Base-by-base conservation (phyloP, 2,113 vertebrate species). In the Centrocercus urophasianus region DNA sequence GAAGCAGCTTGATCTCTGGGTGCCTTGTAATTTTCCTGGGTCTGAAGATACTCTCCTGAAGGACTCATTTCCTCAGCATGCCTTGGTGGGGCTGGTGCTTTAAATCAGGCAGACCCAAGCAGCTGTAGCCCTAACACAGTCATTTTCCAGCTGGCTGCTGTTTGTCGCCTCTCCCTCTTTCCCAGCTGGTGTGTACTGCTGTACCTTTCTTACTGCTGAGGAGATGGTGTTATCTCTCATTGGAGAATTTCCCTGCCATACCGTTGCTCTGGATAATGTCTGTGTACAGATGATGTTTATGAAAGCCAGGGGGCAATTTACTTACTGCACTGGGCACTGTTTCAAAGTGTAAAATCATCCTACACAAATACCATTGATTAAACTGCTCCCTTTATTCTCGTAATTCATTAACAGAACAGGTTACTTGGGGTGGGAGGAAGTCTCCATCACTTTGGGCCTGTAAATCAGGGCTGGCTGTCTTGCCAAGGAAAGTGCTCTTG, bases 211-310 rank as follows among this genome's bases (percentile, higher is more conserved):
- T 88, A 94, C 81, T 79, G 93, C 93, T 93, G 94, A 82, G 83
- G 83, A 95, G 91, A 95, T 91, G 93, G 89, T 92, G 88, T 97
- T 96, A 96, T 96, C 90, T 95, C 69, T 93, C 95, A 76, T 92
- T 66, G 70, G 95, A 96, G 96, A 95, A 95, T 96, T 86, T 88
- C 54, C 25, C 83, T 86, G 90, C 90, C 89, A 86, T 77, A 70
- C 88, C 85, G 79, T 89, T 85, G 69, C 61, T 95, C 66, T 86
- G 80, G 95, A 90, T 97, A 93, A 97, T 93, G 90, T 97, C 94
- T 96, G 93, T 95, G 90, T 95, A 95, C 93, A 95, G 93, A 96
- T 96, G 94, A 97, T 95, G 94, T 95, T 97, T 97, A 95, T 96
- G 94, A 96, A 97, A 95, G 95, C 77, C 83, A 81, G 61, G 94